phyloP scores from a whole-genome alignment of 2,888 invertebrate genomes.

The Scaptomyza caliginosa region DNA sequence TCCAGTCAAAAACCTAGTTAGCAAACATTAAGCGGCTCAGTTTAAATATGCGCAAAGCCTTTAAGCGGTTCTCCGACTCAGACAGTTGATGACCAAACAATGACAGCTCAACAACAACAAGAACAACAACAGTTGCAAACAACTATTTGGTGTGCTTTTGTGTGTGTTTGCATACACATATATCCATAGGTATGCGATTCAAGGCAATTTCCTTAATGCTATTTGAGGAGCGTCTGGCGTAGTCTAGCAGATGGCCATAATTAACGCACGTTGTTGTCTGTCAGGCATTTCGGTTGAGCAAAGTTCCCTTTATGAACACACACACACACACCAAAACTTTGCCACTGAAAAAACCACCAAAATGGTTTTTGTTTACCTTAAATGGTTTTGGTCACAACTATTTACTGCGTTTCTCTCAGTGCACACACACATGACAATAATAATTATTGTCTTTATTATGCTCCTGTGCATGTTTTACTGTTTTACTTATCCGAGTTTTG shows the following conservation, averaged over 20 bases:
- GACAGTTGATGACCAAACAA: conserved; percentile 64
- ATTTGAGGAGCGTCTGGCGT: conserved; percentile 60
- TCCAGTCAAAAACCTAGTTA: conserved; percentile 20
- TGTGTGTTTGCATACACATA: not conserved
- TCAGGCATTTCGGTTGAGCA: conserved; percentile 14
- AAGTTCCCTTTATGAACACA: conserved; percentile 35
- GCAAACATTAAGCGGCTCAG: conserved; percentile 45
- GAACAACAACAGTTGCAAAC: conserved; percentile 14
- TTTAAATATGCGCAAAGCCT: conserved; percentile 68
- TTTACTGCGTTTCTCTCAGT: not conserved
- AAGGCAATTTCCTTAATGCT: conserved; percentile 76
- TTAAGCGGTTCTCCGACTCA: conserved; percentile 61
- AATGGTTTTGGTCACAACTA: not conserved
- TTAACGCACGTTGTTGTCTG: conserved; percentile 76
- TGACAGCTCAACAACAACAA: conserved; percentile 36
- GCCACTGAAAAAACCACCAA: conserved; percentile 17
- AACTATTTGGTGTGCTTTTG: conserved; percentile 48
- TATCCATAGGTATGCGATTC: conserved; percentile 66
- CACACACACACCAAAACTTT: conserved; percentile 38
- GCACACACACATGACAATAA: conserved; percentile 73
- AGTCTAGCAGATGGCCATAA: conserved; percentile 72
- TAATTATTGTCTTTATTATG: conserved; percentile 79
- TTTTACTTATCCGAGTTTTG: conserved; percentile 68
- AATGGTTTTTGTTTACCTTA: too few species aligned
- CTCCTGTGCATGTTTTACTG: conserved; percentile 71